These are phyloP conservation scores for Tolmerus cingulatus DNA, from an alignment of 2,888 invertebrate species.

Conservation along the genomic window DNA sequence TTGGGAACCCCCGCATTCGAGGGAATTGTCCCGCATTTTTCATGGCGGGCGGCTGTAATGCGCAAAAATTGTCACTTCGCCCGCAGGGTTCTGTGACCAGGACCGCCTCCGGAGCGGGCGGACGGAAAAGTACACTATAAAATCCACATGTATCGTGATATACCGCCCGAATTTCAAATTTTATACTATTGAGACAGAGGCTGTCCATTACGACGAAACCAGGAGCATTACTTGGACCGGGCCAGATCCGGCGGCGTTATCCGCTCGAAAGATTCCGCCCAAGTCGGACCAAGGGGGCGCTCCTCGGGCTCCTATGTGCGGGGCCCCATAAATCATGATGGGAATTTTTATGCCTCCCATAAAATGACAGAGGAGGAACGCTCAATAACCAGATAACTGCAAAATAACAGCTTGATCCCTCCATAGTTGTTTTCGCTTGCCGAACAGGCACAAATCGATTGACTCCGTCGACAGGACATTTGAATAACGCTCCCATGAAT, in stretches of 20 bases:
- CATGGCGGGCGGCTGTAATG: neutral
- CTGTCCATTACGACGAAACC: slow-evolving; percentile 16
- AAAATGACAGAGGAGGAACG: slow-evolving; percentile 39
- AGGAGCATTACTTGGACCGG: neutral
- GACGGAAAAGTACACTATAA: neutral
- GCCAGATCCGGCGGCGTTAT: neutral
- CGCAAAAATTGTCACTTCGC: slow-evolving; percentile 16
- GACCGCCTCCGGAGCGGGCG: neutral
- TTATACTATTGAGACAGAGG: slow-evolving; percentile 28
- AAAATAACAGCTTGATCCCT: slow-evolving; percentile 45
- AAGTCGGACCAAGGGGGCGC: neutral
- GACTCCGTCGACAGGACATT: slow-evolving; percentile 42
- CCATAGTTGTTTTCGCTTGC: slow-evolving; percentile 27
- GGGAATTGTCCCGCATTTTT: slow-evolving; percentile 24
- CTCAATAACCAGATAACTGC: slow-evolving; percentile 43
- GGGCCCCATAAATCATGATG: slow-evolving; percentile 39
- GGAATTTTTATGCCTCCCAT: slow-evolving; percentile 41
- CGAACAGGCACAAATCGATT: slow-evolving; percentile 42
- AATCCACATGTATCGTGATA: slow-evolving; percentile 29
- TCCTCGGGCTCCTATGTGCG: neutral
- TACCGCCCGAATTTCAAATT: neutral
- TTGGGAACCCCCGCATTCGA: neutral
- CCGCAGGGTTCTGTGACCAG: neutral
- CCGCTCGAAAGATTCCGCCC: neutral
- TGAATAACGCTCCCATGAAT: slow-evolving; percentile 47